Conservation (phyloP, 2,888 invertebrate genomes). For the Amphimallon solstitiale region DNA sequence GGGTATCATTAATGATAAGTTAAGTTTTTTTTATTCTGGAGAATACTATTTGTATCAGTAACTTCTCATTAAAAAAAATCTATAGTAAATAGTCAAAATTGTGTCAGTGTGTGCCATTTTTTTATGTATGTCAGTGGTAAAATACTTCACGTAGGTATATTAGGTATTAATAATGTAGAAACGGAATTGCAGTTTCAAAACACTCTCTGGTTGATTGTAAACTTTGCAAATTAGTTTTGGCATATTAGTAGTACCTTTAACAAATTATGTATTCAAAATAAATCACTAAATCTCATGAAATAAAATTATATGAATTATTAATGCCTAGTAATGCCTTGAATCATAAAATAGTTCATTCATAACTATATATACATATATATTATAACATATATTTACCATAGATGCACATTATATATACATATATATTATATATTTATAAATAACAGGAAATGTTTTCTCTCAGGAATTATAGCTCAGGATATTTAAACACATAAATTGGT, state of each 20-base stretch:
- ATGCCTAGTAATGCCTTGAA: slow-evolving; percentile 37
- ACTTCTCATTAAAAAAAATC: slow-evolving; percentile 41
- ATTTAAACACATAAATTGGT: slow-evolving; percentile 39
- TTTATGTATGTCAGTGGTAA: slow-evolving; percentile 56
- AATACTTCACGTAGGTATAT: slow-evolving; percentile 38
- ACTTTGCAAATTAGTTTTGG: slow-evolving; percentile 21
- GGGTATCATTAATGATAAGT: slow-evolving; percentile 46
- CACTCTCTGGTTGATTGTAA: slow-evolving; percentile 12
- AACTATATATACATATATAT: slow-evolving; percentile 44
- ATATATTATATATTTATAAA: slow-evolving; percentile 47
- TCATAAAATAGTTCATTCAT: slow-evolving; percentile 41
- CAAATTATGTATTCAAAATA: not conserved
- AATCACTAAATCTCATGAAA: not conserved
- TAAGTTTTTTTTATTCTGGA: slow-evolving; percentile 55
- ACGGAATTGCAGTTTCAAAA: slow-evolving; percentile 7
- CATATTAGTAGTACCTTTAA: not conserved
- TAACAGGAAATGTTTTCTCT: slow-evolving; percentile 57
- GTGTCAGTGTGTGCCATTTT: slow-evolving; percentile 65
- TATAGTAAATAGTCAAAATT: slow-evolving; percentile 51
- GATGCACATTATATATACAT: slow-evolving; percentile 45
- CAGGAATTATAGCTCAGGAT: slow-evolving; percentile 64
- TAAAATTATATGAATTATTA: slow-evolving; percentile 32
- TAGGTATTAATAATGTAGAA: slow-evolving; percentile 40
- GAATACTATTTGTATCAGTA: slow-evolving; percentile 62
- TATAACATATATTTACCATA: slow-evolving; percentile 44